A percentile compares a stretch with the other conserved stretches of the same genome.
Evolutionary conservation across 37 sponge, comb jelly and placozoan species (phyloP).

Genomic region (Dysidea cf. avara): DNA sequence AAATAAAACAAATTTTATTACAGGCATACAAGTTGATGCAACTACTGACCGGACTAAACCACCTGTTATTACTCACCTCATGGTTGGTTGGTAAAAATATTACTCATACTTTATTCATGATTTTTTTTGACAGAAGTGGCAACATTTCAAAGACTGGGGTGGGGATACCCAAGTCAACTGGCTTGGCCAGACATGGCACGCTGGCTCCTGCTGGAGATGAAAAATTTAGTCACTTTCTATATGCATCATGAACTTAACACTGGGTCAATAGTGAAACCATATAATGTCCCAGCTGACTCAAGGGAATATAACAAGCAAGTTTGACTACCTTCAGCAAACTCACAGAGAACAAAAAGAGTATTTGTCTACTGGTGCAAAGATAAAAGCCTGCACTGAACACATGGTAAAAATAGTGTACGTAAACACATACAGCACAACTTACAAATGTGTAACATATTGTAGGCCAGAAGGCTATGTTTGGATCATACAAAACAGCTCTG

Average conservation of each 20-base stretch:
- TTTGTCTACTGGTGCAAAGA: slow-evolving; percentile 48
- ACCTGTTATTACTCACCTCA: slow-evolving; percentile 35
- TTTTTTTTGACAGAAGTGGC: slow-evolving; percentile 2
- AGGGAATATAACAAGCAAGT: slow-evolving; percentile 16
- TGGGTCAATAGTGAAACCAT: slow-evolving; percentile 25
- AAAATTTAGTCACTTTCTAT: slow-evolving; percentile 39
- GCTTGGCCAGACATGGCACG: slow-evolving; percentile 20
- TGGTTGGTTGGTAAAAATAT: slow-evolving; percentile 10
- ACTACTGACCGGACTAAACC: slow-evolving; percentile 35
- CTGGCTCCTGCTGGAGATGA: slow-evolving; percentile 52
- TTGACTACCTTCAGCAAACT: slow-evolving; percentile 12
- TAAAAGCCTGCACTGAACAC: not conserved
- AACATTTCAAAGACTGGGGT: not conserved
- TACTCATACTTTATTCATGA: too few species aligned
- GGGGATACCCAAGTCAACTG: slow-evolving; percentile 5
- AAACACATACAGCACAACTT: too few species aligned
- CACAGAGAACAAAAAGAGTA: slow-evolving; percentile 52
- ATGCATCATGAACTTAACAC: slow-evolving; percentile 23
- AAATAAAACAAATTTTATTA: not conserved
- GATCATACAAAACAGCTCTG: slow-evolving; percentile 35
- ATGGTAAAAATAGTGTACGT: not conserved
- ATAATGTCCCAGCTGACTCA: slow-evolving; percentile 38
- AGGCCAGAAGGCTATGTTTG: slow-evolving; percentile 22
- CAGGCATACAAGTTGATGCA: slow-evolving; percentile 49
- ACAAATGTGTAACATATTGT: too few species aligned